Conservation (phyloP, 2,797 vertebrate genomes). For the Gymnoscopelus microlampas region DNA sequence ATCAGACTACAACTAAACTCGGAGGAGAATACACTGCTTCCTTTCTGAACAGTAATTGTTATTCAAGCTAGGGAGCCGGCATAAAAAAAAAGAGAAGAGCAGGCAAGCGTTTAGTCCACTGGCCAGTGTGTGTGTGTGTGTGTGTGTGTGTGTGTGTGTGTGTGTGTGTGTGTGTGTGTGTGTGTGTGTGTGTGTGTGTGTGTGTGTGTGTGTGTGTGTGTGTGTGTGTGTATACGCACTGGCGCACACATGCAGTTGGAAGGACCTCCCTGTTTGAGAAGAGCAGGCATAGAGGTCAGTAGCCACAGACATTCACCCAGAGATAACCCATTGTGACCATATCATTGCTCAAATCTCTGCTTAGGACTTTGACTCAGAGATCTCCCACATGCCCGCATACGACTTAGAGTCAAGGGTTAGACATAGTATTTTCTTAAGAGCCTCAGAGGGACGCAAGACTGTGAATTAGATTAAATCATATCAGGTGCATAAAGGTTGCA, state of each 20-base stretch:
- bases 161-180: background rate
- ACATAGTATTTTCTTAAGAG: no score
- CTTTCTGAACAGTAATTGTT: constrained; percentile 18
- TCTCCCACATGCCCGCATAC: no score
- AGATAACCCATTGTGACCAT: constrained; percentile 15
- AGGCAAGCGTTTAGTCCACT: constrained; percentile 27
- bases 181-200: constrained; percentile 17
- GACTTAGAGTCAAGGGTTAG: no score
- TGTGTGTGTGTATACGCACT: background rate
- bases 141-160: background rate
- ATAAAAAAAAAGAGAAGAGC: constrained; percentile 18
- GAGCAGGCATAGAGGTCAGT: constrained; percentile 21
- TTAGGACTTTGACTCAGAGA: no score
- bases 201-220: background rate
- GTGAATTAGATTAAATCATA: background rate
- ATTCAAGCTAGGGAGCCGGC: constrained; percentile 42
- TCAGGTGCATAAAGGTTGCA: background rate
- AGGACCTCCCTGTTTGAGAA: constrained; percentile 12
- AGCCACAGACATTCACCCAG: constrained; percentile 4
- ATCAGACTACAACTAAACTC: background rate
- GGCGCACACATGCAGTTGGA: constrained; percentile 9
- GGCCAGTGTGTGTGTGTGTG: constrained; percentile 9
- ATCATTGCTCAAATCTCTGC: background rate
- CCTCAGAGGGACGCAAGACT: background rate
- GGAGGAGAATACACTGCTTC: background rate